phyloP scores from a whole-genome alignment of 2,113 vertebrate species.

The Phalacrocorax brasilianus region DNA sequence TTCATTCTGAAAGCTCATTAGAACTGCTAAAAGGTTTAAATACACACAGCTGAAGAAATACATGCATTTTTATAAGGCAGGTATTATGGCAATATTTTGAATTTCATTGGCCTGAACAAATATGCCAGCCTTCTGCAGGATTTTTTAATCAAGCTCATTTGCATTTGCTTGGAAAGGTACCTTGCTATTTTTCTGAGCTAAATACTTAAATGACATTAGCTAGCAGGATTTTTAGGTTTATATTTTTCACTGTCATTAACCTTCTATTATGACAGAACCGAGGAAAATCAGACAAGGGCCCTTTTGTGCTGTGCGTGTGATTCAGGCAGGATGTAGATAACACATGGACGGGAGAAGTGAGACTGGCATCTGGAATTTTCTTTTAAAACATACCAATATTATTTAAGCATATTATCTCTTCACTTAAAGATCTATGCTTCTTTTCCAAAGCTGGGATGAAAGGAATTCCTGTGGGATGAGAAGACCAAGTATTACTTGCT shows the following conservation, averaged over 20 bases:
- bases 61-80: slow-evolving; percentile 69
- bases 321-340: slow-evolving; percentile 16
- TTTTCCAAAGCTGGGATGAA: background rate
- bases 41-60: slow-evolving; percentile 66
- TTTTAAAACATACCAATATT: background rate
- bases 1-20: slow-evolving; percentile 66
- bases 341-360: background rate
- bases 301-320: slow-evolving; percentile 18
- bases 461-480: background rate
- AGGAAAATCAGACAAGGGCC: background rate
- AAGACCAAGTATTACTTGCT: background rate
- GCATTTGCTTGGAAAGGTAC: slow-evolving; percentile 27
- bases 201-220: background rate
- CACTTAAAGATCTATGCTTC: background rate
- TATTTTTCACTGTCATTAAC: background rate
- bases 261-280: background rate
- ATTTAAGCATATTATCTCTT: background rate
- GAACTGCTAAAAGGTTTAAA: slow-evolving; percentile 64
- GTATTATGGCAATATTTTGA: slow-evolving; percentile 40
- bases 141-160: slow-evolving; percentile 39
- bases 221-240: background rate
- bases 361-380: background rate
- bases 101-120: slow-evolving; percentile 43
- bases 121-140: background rate
- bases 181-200: background rate